A percentile compares a stretch with the other conserved stretches of the same genome.
Evolutionary conservation across 2,113 vertebrate species (phyloP).

Genomic region (Himantopus leucocephalus): DNA sequence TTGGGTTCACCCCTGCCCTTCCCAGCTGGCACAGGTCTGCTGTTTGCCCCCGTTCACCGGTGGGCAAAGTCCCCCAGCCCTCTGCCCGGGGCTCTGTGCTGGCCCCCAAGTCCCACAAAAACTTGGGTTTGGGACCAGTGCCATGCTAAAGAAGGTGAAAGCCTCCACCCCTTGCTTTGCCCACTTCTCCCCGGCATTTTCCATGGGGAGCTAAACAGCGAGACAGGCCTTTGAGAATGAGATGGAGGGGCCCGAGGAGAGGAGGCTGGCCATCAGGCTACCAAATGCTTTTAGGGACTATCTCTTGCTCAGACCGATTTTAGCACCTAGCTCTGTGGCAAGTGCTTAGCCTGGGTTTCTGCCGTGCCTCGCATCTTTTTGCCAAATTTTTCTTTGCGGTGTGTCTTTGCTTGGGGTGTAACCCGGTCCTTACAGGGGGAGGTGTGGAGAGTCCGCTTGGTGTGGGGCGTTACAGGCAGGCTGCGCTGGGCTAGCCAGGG

Average conservation of each 20-base stretch:
- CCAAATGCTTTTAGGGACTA: neutral
- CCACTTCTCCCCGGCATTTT: neutral
- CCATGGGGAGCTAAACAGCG: rapidly evolving
- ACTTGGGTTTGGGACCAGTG: neutral
- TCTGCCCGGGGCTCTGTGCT: neutral
- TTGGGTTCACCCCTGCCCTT: neutral
- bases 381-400: neutral
- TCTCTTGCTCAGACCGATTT: neutral
- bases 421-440: neutral
- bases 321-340: neutral
- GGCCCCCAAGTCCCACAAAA: neutral
- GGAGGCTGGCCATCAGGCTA: neutral
- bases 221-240: neutral
- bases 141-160: neutral
- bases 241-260: neutral
- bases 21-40: neutral
- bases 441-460: neutral
- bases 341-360: neutral
- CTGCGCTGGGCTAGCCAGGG: neutral
- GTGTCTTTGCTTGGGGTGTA: neutral
- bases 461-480: rapidly evolving
- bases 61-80: neutral
- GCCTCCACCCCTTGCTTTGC: neutral
- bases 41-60: neutral
- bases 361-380: neutral